Conservation (phyloP, 1,140 invertebrate species). For the Hypsibius dujardini region DNA sequence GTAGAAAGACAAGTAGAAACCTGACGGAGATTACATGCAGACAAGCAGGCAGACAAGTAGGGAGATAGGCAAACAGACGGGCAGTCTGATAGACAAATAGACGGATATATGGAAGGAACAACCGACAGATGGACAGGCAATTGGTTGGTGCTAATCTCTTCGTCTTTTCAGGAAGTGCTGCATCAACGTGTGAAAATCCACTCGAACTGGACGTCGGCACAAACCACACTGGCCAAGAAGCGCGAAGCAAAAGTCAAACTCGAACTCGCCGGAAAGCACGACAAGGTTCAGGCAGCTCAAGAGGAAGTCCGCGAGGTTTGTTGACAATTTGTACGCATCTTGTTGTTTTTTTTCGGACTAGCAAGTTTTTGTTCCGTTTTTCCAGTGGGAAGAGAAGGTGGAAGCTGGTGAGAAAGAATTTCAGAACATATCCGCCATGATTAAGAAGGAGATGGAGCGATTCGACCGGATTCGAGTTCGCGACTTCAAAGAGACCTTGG, state of each 20-base stretch:
- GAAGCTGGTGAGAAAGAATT: constrained; percentile 90
- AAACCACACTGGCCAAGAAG: constrained; percentile 80
- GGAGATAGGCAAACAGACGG: too few species aligned
- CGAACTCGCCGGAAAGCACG: constrained; percentile 64
- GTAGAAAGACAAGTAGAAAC: too few species aligned
- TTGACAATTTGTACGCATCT: constrained; percentile 4
- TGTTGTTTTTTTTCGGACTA: constrained; percentile 13
- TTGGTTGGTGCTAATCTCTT: too few species aligned
- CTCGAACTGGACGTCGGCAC: constrained; percentile 91
- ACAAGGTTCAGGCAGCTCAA: constrained; percentile 69
- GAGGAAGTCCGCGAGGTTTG: constrained; percentile 73
- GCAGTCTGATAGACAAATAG: too few species aligned
- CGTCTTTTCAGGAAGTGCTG: constrained; percentile 58
- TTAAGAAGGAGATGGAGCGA: constrained; percentile 81
- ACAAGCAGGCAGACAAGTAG: too few species aligned
- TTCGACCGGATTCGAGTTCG: constrained; percentile 70
- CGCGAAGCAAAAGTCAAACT: constrained; percentile 78
- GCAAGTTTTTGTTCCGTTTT: constrained; percentile 20
- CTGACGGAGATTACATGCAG: too few species aligned
- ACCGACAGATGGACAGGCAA: too few species aligned
- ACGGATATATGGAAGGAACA: too few species aligned
- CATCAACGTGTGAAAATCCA: constrained; percentile 92
- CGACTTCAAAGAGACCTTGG: constrained; percentile 73
- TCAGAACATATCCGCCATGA: constrained; percentile 81
- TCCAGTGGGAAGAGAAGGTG: constrained; percentile 79